Evolutionary conservation across 2,888 invertebrate species (phyloP).

Genomic region (Teinopalpus imperialis): DNA sequence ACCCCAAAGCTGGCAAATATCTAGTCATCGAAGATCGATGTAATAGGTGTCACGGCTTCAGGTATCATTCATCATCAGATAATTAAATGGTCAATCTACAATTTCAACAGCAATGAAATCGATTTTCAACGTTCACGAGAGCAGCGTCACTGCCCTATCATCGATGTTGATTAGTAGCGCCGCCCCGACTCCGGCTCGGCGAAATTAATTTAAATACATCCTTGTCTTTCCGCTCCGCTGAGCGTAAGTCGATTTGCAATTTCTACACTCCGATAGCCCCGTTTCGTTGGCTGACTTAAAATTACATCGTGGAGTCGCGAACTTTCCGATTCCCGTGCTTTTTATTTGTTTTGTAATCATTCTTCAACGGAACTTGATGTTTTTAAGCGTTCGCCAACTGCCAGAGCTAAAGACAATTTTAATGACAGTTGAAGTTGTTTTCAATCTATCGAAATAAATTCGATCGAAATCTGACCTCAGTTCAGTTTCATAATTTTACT

Average conservation of each 20-base stretch:
- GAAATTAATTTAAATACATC: slow-evolving; percentile 75
- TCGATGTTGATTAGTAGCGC: slow-evolving; percentile 37
- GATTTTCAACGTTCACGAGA: slow-evolving; percentile 8
- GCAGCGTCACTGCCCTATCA: slow-evolving; percentile 22
- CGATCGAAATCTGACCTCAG: too few species aligned
- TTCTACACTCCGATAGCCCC: slow-evolving; percentile 63
- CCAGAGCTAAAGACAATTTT: too few species aligned
- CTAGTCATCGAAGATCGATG: too few species aligned
- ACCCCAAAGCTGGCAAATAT: too few species aligned
- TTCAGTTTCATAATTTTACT: too few species aligned
- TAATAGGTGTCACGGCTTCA: too few species aligned
- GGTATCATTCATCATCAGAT: too few species aligned
- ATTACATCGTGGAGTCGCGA: slow-evolving; percentile 53
- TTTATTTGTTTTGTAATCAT: slow-evolving; percentile 50
- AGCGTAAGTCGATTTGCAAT: slow-evolving; percentile 70
- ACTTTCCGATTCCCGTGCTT: slow-evolving; percentile 48
- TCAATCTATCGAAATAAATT: too few species aligned
- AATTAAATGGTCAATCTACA: too few species aligned
- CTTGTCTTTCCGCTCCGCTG: slow-evolving; percentile 66
- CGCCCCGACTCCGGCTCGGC: slow-evolving; percentile 36
- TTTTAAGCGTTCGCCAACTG: slow-evolving; percentile 2
- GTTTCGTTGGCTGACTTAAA: slow-evolving; percentile 64
- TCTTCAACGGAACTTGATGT: slow-evolving; percentile 42
- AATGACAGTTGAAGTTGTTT: too few species aligned
- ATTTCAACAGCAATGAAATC: not conserved